Evolutionary conservation across 2,888 invertebrate genomes (phyloP), one percentile per base, ranked within the genome.

Genomic region (Ferrisia virgata): DNA sequence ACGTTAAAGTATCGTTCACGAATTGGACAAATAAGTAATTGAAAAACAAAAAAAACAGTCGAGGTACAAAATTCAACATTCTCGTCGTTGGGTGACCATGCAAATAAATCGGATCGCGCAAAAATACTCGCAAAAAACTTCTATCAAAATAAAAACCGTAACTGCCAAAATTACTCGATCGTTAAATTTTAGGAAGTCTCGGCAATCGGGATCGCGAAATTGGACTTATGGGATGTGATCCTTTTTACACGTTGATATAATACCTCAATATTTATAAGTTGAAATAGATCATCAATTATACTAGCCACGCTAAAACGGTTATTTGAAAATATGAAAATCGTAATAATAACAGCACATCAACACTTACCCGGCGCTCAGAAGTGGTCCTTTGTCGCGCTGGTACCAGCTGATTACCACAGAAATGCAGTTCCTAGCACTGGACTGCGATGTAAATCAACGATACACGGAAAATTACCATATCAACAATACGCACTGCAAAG

Each of bases 11-110:
- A 18, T 43, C 36, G 69, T 76, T 83, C 76, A 76, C 43, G 40
- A 25, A 47, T 83, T 39, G 40, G 40, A 83, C 83, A 83, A 69
- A 82, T 72, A 83, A 69, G 72, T 72, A 72, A 31, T 76, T 76
- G 33, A 36, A 76, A 64, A 76, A 36, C 72, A 72, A 76, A 76
- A 76, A 72, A 76, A 72, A 33, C 72, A 36, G 4, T 36, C 64
- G 28, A 64, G 58, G 64, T 76, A 76, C 72, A 36, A 76, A 76
- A 76, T 53, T 53, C 53, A 53, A 53, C 53, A 22, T n/a, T 22
- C 47, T 47, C 47, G 47, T 47, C 22, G 36, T 36, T 13, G 53
- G 22, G 22, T 53, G 18, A 22, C 22, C 53, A 53, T 53, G 53
- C 53, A 53, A 47, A n/a, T n/a, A n/a, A 33, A 4, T 64, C 28